Conservation (phyloP, 2,797 vertebrate species). For the Gallirallus australis region DNA sequence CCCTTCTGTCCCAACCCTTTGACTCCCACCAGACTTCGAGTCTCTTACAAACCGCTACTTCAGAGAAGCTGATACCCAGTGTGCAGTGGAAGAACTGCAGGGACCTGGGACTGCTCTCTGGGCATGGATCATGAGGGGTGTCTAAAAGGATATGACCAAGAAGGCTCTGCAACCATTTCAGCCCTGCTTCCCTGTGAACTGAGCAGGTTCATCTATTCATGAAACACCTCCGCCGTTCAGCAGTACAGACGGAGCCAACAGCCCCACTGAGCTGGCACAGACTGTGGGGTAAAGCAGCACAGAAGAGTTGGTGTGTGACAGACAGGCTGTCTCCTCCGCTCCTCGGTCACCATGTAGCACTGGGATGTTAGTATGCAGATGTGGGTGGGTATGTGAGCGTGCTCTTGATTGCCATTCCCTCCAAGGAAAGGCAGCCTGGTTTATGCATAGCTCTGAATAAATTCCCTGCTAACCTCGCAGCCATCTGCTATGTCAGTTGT, state of each 20-base stretch:
- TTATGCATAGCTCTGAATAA: slow-evolving; percentile 7
- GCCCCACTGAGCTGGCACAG: not conserved
- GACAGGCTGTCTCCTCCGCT: not conserved
- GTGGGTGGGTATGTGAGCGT: not conserved
- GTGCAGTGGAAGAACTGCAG: not conserved
- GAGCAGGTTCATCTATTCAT: not conserved
- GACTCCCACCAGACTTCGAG: not conserved
- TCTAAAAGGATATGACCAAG: not conserved
- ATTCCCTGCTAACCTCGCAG: not conserved
- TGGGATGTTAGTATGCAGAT: not conserved
- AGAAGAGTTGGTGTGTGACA: slow-evolving; percentile 15
- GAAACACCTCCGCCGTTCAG: not conserved
- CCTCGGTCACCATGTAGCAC: not conserved
- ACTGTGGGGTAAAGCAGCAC: not conserved
- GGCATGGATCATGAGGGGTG: accelerated
- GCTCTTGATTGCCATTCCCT: not conserved
- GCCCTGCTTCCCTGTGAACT: not conserved
- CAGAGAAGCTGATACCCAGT: not conserved
- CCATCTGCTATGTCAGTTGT: slow-evolving; percentile 1
- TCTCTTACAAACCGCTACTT: not conserved
- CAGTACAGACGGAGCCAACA: not conserved
- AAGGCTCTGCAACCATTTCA: not conserved
- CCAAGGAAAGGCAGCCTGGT: not conserved
- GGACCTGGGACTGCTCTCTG: not conserved
- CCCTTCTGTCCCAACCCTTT: not conserved